Evolutionary conservation across 2,888 invertebrate species (phyloP), one percentile per base, ranked within the genome.

Genomic region (Cistogaster globosa): DNA sequence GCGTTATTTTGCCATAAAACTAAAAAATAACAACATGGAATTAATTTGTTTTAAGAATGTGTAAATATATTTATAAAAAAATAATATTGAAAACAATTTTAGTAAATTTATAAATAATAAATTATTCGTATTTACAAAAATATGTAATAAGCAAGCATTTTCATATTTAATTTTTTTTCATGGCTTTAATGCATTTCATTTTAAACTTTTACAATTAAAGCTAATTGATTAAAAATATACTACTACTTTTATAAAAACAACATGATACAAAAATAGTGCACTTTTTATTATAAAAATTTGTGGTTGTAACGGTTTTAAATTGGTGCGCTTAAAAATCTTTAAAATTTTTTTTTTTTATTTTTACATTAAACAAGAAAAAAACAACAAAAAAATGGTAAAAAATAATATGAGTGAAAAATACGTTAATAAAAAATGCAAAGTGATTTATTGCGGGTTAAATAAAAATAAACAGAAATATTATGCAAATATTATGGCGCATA

Each of bases 291-390:
- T 36, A 53, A 60, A 67, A 65, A 32, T 36, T 58, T 77, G 76
- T 79, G 85, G 85, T 69, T 91, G 91, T 91, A 90, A 91, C 91
- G 91, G 91, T 91, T 91, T 91, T 89, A 90, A 90, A 88, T 90
- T 89, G 88, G 90, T 91, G 91, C 91, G 91, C 90, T 90, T 90
- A 67, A 74, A 67, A 74, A 55, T 74, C 48, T 67, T 69, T 81
- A 18, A 48, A 71, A 48, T 65, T 45, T 38, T 11, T 79, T 75
- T 72, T 58, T 51, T 53, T 71, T n/a, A n/a, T n/a, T 26, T 51
- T 88, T 89, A 88, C 86, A 86, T 16, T 9, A 45, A 68, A 55
- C 78, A 79, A 62, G 78, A 71, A 53, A 77, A 60, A 63, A 79
- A 62, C 78, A 71, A 53, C 74, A 60, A 63, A 53, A 32, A 71